These are phyloP conservation scores for Ambastaia sidthimunki DNA, from an alignment of 2,797 vertebrate genomes.

Conservation along the genomic window DNA sequence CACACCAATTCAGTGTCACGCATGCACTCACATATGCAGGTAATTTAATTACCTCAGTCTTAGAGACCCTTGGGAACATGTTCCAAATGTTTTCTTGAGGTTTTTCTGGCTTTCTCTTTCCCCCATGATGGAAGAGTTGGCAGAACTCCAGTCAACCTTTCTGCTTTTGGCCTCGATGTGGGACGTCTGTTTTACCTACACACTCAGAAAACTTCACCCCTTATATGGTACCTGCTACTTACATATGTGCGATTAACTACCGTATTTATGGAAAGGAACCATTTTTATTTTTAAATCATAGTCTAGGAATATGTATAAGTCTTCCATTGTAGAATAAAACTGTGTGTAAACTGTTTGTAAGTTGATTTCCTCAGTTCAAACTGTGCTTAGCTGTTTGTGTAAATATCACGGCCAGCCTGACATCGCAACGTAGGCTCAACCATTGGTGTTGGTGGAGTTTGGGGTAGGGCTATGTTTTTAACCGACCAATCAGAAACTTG, in stretches of 20 bases:
- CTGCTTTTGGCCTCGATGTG: slow-evolving; percentile 54
- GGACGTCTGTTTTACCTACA: slow-evolving; percentile 49
- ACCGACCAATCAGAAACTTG: no score
- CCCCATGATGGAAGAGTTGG: slow-evolving; percentile 60
- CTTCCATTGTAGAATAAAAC: background rate
- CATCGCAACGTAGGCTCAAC: no score
- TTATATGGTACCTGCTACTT: slow-evolving; percentile 18
- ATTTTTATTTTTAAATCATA: background rate
- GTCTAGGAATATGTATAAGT: background rate
- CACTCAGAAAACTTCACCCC: slow-evolving; percentile 29
- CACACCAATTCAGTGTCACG: slow-evolving; percentile 24
- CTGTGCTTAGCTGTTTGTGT: no score
- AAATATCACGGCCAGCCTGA: no score
- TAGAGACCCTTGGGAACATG: slow-evolving; percentile 62
- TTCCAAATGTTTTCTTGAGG: slow-evolving; percentile 62
- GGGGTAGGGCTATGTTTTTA: no score
- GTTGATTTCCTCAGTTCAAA: no score
- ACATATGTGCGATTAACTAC: slow-evolving; percentile 29
- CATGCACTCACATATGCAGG: slow-evolving; percentile 45
- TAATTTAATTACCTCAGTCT: slow-evolving; percentile 62
- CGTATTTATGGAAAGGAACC: background rate
- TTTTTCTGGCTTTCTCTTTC: slow-evolving; percentile 59
- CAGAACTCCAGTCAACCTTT: slow-evolving; percentile 55
- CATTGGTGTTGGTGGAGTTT: no score
- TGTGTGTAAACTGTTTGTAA: no score